A percentile compares a stretch with the other conserved stretches of the same genome.
phyloP scores from a whole-genome alignment of 1,140 invertebrate species.

The Hyphantria cunea region DNA sequence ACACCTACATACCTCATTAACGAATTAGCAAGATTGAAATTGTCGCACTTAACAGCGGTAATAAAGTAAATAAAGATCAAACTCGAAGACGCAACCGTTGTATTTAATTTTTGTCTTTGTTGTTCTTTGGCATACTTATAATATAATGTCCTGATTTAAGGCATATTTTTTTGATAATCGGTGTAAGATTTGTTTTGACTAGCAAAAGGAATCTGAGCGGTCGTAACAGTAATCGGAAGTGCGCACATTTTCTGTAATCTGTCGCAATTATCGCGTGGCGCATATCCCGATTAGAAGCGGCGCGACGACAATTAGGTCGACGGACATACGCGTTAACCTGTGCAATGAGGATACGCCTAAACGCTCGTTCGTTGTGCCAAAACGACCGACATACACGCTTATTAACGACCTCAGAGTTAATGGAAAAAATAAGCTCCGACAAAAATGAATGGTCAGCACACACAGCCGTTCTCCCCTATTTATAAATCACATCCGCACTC shows the following conservation, averaged over 20 bases:
- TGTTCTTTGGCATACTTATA: constrained; percentile 1
- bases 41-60: constrained; percentile 59
- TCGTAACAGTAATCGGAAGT: constrained; percentile 13
- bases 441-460: constrained; percentile 51
- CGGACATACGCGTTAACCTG: constrained; percentile 78
- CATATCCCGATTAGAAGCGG: constrained; percentile 76
- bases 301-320: constrained; percentile 77
- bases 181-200: not conserved
- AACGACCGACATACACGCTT: constrained; percentile 48
- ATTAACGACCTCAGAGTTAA: constrained; percentile 55
- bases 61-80: constrained; percentile 59
- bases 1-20: constrained; percentile 79
- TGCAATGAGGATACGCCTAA: constrained; percentile 79
- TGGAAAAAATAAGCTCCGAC: constrained; percentile 51
- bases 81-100: constrained; percentile 45
- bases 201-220: not conserved
- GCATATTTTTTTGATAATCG: no score
- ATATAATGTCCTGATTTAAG: not conserved
- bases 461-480: constrained; percentile 53
- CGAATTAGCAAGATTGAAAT: constrained; percentile 76
- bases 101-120: constrained; percentile 20
- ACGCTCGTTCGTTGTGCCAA: constrained; percentile 67
- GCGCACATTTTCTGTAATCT: constrained; percentile 50
- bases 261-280: constrained; percentile 77
- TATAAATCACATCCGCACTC: constrained; percentile 71